These are phyloP conservation scores for Myotis planiceps DNA, from an alignment of 2,797 vertebrate species.

Conservation along the genomic window DNA sequence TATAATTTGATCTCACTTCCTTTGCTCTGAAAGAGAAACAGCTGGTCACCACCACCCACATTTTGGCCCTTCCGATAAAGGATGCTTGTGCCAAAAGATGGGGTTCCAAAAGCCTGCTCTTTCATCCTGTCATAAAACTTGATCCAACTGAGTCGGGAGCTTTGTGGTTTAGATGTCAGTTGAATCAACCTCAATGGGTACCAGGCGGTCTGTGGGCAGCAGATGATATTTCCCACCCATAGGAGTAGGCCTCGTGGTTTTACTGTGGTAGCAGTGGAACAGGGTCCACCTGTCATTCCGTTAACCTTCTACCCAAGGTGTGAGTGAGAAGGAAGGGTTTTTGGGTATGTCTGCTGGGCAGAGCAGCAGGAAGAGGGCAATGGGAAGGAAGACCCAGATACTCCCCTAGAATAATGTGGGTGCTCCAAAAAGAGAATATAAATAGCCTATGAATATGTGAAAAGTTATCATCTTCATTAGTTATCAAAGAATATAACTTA, in stretches of 20 bases:
- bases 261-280: neutral
- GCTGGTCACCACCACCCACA: conserved; percentile 64
- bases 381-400: neutral
- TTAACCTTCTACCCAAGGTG: neutral
- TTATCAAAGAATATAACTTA: neutral
- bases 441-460: neutral
- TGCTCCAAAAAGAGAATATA: neutral
- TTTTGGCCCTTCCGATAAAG: conserved; percentile 47
- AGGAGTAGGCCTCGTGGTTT: conserved; percentile 9
- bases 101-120: conserved; percentile 46
- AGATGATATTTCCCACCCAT: conserved; percentile 49
- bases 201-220: conserved; percentile 62
- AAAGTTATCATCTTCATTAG: neutral
- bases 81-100: conserved; percentile 49
- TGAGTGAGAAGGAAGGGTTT: neutral
- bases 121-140: conserved; percentile 76
- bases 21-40: conserved; percentile 68
- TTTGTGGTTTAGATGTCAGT: conserved; percentile 38
- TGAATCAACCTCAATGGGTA: neutral
- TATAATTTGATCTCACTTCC: conserved; percentile 69
- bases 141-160: conserved; percentile 9
- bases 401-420: neutral
- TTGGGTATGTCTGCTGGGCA: neutral
- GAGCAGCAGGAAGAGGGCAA: neutral
- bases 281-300: neutral